Evolutionary conservation across 2,113 vertebrate genomes (phyloP), one percentile per base, ranked within the genome.

Genomic region (Festucalex cinctus): DNA sequence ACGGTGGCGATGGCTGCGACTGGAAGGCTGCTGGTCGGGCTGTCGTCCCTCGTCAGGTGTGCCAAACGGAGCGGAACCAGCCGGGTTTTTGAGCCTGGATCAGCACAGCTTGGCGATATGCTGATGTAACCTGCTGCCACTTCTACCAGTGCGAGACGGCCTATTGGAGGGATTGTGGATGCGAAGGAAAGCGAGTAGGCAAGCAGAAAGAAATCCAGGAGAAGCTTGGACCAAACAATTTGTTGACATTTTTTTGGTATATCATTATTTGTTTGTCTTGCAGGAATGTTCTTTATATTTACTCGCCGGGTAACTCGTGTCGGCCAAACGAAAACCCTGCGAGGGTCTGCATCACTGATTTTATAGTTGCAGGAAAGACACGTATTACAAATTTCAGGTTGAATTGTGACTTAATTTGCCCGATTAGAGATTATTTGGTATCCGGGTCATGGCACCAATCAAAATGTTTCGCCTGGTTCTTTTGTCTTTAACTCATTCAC

Each of bases 61-160:
- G 82, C 80, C 79, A 88, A 46, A 46, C 16, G 16, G 43, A 46
- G 43, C 43, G 16, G 43, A 46, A 46, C 14, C 43, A 46, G 43
- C 43, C 43, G 6, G n/a, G n/a, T 46, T 46, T 46, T 36, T 2
- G 58, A 71, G 68, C 72, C 70, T 65, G 63, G 56, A 63, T 71
- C 67, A 35, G 71, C 64, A 51, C 66, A 44, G 69, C 74, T 66
- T 70, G 75, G 73, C 74, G 72, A 51, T 7, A 22, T 39, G 66
- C 78, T 53, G 76, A 75, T 83, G 82, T 77, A 84, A 88, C 78
- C 82, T 68, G 64, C 76, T 71, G 78, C 73, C 66, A 58, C 75
- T 75, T 68, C 46, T 49, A 70, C 69, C 77, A 69, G 70, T 63
- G 28, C 66, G n/a, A 43, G 63, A 48, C 8, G 43, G 64, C 39